Evolutionary conservation across 2,888 invertebrate genomes (phyloP), one percentile per base, ranked within the genome.

Genomic region (Nemotelus pantherinus): DNA sequence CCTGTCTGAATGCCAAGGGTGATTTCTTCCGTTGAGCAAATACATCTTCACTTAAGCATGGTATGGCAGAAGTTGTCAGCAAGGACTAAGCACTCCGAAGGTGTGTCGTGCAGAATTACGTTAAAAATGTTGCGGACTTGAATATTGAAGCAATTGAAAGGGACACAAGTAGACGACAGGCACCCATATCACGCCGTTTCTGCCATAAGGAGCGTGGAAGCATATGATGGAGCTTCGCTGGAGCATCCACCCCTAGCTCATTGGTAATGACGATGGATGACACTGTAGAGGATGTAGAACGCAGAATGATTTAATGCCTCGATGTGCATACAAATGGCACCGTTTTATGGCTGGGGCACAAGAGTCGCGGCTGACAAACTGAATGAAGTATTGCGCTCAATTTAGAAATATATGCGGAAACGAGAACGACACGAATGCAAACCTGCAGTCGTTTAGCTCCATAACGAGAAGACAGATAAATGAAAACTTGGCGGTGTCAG

Each of bases 261-360:
- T 10, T 43, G 57, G 57, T 79, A 79, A 79, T 77, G 76, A 79
- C 79, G 79, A 79, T 79, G 77, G 79, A 79, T 79, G 79, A 71
- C 76, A 79, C 76, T 70, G 53, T 75, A 76, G 76, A 79, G 79
- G 77, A 77, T 76, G 79, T 71, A 77, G 79, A 75, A 55, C 63
- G 77, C 53, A 63, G 77, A 71, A 79, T 79, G 77, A 79, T 79
- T 79, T 77, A 79, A 79, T 79, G 79, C 77, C 60, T 57, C 75
- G 77, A 79, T 79, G 79, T 79, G 79, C 79, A 79, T 79, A 77
- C 77, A 79, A 79, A 79, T 79, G 79, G 77, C 79, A 79, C 76
- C 77, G 77, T 64, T 79, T 79, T 77, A 76, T 79, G 76, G 71
- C 47, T 76, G 63, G 68, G 47, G 65, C n/a, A n/a, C 45, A 43